Base-by-base conservation (phyloP, 1,140 invertebrate genomes). In the Hermetia illucens region DNA sequence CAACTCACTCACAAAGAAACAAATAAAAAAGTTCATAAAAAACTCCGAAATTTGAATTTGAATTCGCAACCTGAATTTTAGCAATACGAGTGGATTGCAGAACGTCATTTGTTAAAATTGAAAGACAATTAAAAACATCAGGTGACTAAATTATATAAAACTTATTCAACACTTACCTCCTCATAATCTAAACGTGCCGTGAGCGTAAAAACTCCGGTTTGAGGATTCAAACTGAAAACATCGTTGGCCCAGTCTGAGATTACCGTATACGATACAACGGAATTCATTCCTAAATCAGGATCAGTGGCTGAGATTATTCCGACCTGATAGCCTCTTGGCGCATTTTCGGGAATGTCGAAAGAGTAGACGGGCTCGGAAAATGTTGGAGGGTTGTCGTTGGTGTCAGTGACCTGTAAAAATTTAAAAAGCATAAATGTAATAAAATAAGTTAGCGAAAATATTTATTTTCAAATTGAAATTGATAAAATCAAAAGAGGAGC, bases 171-270 rank as follows among this genome's bases (percentile, higher is more conserved):
- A 34, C 43, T 34, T 39, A 91, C 85, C 72, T 88, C 82, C 68
- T 96, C 92, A 61, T 94, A 91, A 63, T 96, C 91, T 33, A 94
- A 71, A 44, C 77, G 70, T 1, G 84, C 80, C 2, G 86, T 91
- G 8, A 93, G 64, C 4, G 86, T 91, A 54, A 96, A 87, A 10
- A 87, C 73, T 22, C 89, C 88, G 9, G 80, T 88, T 51, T 82
- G 81, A 2, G 85, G 80, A 65, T 94, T 90, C 35, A 97, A 66
- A 2, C 83, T 82, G 62, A 97, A 96, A 0, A 92, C 83, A 52
- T 90, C 87, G 53, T 92, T 89, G 29, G 85, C 87, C 82, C 91
- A 95, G 49, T 95, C 90, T 34, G 82, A 82, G 51, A 94, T 75
- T 36, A 92, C 78, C 2, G 80, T 77, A 63, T 91, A 93, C 12